Evolutionary conservation across 1,140 invertebrate genomes (phyloP), one percentile per base, ranked within the genome.

Genomic region (Ooceraea biroi): DNA sequence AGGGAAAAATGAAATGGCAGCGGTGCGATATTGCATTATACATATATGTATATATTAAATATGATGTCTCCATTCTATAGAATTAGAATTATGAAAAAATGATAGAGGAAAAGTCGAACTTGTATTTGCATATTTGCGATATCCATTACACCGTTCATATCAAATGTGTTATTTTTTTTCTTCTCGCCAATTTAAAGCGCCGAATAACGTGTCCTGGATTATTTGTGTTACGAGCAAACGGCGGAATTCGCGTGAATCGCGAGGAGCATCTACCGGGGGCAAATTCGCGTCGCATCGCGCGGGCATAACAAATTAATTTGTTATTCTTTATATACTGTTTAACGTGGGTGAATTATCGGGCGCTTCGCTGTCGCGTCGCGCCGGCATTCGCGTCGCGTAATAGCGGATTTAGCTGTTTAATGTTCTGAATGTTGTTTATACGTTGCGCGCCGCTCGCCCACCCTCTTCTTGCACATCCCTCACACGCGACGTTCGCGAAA

Each of bases 331-430:
- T 71, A 71, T 36, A 46, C 76, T 71, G 76, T 80, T 80, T 80
- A 84, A 84, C 83, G 61, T 57, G 71, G 30, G 84, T 86, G 86
- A 90, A 90, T 89, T 87, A 85, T 86, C 76, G 76, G 83, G 84
- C 68, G 83, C 86, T 90, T 82, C 87, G 66, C 76, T 48, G 73
- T 65, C 85, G 85, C 85, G 86, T 50, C 65, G 46, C 58, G 27
- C 58, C 58, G 27, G 27, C 30, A 30, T 61, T 27, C 36, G 48
- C 63, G 50, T 57, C 65, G 76, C 76, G 65, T 80, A 78, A 78
- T 78, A 78, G 76, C 76, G 76, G 76, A 80, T 80, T 80, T 80
- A 69, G 63, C 65, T 80, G 76, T 78, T 78, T 78, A 78, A 78
- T 78, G 76, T 69, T 46, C 76, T 30, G 76, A 78, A 78, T 78